phyloP scores from a whole-genome alignment of 2,113 vertebrate species.

The Mormyrus iriodes region DNA sequence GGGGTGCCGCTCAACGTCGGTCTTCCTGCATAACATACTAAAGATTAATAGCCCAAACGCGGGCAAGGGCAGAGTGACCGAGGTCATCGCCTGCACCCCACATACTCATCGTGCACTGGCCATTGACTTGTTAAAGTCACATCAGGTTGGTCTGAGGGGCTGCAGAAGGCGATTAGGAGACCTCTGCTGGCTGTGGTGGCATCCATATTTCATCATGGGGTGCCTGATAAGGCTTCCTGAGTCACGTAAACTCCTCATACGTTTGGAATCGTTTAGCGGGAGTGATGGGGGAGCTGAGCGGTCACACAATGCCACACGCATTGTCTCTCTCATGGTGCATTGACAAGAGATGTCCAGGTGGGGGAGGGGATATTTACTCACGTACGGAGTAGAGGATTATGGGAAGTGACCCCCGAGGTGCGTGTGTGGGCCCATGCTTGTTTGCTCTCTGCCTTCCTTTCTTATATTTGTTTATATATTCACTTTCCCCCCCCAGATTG shows the following conservation, averaged over 20 bases:
- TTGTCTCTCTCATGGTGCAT: background rate
- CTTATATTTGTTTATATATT: background rate
- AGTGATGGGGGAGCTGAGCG: constrained; percentile 38
- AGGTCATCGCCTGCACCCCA: constrained; percentile 92
- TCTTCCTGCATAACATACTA: constrained; percentile 31
- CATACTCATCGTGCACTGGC: constrained; percentile 84
- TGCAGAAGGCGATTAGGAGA: constrained; percentile 82
- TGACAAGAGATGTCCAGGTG: background rate
- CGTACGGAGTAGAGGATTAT: constrained; percentile 11
- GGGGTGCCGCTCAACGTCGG: background rate
- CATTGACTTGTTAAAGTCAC: constrained; percentile 97
- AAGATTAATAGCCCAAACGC: constrained; percentile 52
- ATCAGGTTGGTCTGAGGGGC: constrained; percentile 89
- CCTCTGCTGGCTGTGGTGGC: constrained; percentile 79
- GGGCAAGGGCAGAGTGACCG: constrained; percentile 70
- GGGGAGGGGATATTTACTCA: background rate
- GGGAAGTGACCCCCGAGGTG: constrained; percentile 48
- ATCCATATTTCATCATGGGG: constrained; percentile 84
- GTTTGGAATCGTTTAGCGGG: constrained; percentile 62
- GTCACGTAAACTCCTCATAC: constrained; percentile 77
- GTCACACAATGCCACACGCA: constrained; percentile 33
- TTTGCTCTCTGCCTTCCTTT: constrained; percentile 43
- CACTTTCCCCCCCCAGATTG: constrained; percentile 39
- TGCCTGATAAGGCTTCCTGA: constrained; percentile 59
- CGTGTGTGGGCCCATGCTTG: constrained; percentile 33